phyloP scores from a whole-genome alignment of 2,113 vertebrate species.

The Lota lota region DNA sequence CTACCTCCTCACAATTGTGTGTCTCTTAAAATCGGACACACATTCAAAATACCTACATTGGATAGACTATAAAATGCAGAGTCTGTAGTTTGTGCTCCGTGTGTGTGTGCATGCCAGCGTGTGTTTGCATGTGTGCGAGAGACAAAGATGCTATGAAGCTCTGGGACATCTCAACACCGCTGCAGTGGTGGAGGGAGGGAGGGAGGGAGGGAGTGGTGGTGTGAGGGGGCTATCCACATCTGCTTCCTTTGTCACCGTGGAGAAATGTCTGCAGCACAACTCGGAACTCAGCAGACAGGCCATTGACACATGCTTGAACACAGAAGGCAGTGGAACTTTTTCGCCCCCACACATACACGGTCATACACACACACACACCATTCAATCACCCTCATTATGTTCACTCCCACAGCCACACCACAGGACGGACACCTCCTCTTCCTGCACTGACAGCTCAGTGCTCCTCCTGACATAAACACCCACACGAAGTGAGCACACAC shows the following conservation, averaged over 20 bases:
- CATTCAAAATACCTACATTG: constrained; percentile 15
- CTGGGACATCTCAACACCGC: constrained; percentile 22
- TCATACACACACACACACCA: constrained; percentile 41
- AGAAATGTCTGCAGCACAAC: neutral
- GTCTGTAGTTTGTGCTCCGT: constrained; percentile 2
- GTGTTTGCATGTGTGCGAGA: constrained; percentile 22
- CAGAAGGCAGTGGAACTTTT: constrained; percentile 47
- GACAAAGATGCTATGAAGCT: neutral
- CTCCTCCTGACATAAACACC: constrained; percentile 56
- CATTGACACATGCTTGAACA: constrained; percentile 2
- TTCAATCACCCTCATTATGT: constrained; percentile 66
- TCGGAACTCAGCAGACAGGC: neutral
- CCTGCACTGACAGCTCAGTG: constrained; percentile 56
- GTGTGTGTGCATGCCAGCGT: constrained; percentile 20
- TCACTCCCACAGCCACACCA: constrained; percentile 65
- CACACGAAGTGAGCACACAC: constrained; percentile 35
- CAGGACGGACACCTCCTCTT: constrained; percentile 63
- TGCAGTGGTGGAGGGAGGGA: too few species aligned
- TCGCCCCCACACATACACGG: constrained; percentile 6
- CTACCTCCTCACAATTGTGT: too few species aligned
- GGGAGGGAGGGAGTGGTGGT: too few species aligned
- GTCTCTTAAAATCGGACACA: too few species aligned
- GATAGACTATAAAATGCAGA: constrained; percentile 25
- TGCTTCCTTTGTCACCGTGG: neutral
- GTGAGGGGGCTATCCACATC: neutral